A percentile compares a stretch with the other conserved stretches of the same genome.
Conservation (phyloP, 2,113 vertebrate species). For the Silurus glanis region DNA sequence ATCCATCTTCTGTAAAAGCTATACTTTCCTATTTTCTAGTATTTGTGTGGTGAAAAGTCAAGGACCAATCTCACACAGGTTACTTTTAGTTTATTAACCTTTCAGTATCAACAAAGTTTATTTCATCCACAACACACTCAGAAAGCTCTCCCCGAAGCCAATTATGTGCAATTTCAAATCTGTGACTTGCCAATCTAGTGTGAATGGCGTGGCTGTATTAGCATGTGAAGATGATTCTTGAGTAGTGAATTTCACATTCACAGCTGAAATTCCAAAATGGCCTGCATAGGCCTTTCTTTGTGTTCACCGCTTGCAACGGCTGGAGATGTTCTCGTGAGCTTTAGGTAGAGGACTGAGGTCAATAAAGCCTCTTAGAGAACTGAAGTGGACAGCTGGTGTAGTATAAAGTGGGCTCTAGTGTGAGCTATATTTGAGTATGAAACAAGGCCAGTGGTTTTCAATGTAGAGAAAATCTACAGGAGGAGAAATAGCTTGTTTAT, state of each 20-base stretch:
- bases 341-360: conserved; percentile 32
- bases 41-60: conserved; percentile 14
- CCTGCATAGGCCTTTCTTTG: conserved; percentile 22
- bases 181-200: conserved; percentile 27
- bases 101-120: conserved; percentile 31
- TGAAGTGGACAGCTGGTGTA: conserved; percentile 45
- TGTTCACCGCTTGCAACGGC: conserved; percentile 18
- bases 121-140: conserved; percentile 15
- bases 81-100: conserved; percentile 27
- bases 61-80: neutral
- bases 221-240: conserved; percentile 42
- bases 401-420: conserved; percentile 13
- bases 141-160: conserved; percentile 24
- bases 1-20: neutral
- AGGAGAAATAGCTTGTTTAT: neutral
- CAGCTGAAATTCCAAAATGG: conserved; percentile 32
- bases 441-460: conserved; percentile 1
- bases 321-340: conserved; percentile 27
- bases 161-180: conserved; percentile 44
- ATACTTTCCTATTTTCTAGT: neutral
- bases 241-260: conserved; percentile 37
- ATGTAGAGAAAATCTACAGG: neutral
- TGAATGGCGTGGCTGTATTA: conserved; percentile 42
- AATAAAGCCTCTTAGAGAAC: conserved; percentile 28
- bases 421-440: conserved; percentile 43